phyloP scores from a whole-genome alignment of 2,113 vertebrate species.

The Saimiri boliviensis region DNA sequence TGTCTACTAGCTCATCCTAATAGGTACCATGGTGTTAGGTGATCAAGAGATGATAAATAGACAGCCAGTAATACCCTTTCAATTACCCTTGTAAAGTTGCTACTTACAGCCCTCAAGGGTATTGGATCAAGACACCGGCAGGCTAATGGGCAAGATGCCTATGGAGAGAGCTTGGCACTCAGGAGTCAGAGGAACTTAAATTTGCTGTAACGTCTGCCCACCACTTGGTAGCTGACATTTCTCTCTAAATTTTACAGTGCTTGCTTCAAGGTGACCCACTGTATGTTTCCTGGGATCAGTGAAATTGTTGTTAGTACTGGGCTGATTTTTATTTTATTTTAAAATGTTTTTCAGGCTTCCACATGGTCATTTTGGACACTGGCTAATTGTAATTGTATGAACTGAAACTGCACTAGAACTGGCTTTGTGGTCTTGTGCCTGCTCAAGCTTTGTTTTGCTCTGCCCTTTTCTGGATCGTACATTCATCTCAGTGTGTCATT shows the following conservation, averaged over 20 bases:
- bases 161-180: slow-evolving; percentile 18
- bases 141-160: slow-evolving; percentile 67
- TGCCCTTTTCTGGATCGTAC: not conserved
- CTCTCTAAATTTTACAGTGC: not conserved
- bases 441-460: not conserved
- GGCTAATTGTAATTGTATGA: not conserved
- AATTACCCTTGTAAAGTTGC: slow-evolving; percentile 76
- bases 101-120: slow-evolving; percentile 68
- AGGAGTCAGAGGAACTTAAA: not conserved
- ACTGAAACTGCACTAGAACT: not conserved
- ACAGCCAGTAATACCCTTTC: slow-evolving; percentile 61
- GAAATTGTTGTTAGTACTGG: not conserved
- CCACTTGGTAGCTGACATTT: not conserved
- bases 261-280: slow-evolving; percentile 30
- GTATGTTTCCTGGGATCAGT: not conserved
- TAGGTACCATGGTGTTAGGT: slow-evolving; percentile 65
- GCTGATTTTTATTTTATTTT: not conserved
- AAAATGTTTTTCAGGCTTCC: not conserved
- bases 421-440: not conserved
- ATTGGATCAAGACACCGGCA: slow-evolving; percentile 58
- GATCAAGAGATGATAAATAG: slow-evolving; percentile 75
- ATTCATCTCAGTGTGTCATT: not conserved
- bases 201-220: slow-evolving; percentile 23
- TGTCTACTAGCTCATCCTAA: slow-evolving; percentile 60
- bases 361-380: fast-evolving